Percentiles rank a stretch among this genome's conserved stretches.
phyloP scores from a whole-genome alignment of 2,888 invertebrate genomes.

The Agrochola lota region DNA sequence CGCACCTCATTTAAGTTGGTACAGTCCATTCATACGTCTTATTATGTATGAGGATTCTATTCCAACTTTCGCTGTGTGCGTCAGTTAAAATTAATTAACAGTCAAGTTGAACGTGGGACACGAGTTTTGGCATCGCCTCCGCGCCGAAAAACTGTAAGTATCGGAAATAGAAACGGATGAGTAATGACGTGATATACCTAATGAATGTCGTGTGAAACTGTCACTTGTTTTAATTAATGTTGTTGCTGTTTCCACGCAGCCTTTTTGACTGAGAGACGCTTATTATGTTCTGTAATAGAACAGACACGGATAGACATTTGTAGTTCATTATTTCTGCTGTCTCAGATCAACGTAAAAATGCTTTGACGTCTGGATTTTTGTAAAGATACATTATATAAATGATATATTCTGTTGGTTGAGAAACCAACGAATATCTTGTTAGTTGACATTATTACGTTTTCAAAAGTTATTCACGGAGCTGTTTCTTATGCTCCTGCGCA shows the following conservation, averaged over 20 bases:
- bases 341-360: slow-evolving; percentile 78
- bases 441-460: slow-evolving; percentile 61
- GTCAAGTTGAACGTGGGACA: slow-evolving; percentile 77
- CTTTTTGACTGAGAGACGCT: slow-evolving; percentile 65
- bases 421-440: slow-evolving; percentile 61
- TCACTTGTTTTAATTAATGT: slow-evolving; percentile 86
- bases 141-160: slow-evolving; percentile 84
- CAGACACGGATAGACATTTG: slow-evolving; percentile 79
- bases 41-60: slow-evolving; percentile 73
- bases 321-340: slow-evolving; percentile 81
- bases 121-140: slow-evolving; percentile 82
- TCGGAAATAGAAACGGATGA: slow-evolving; percentile 87
- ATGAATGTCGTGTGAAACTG: slow-evolving; percentile 87
- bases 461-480: slow-evolving; percentile 46
- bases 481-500: slow-evolving; percentile 42
- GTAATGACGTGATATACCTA: slow-evolving; percentile 83
- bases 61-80: slow-evolving; percentile 78
- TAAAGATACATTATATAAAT: slow-evolving; percentile 78
- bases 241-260: slow-evolving; percentile 72
- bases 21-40: slow-evolving; percentile 74
- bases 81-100: slow-evolving; percentile 87
- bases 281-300: slow-evolving; percentile 76
- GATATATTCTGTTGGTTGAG: slow-evolving; percentile 66
- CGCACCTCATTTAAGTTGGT: slow-evolving; percentile 77
- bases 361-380: slow-evolving; percentile 78